Conservation (phyloP, 1,140 invertebrate genomes). For the Drosophila pruinosa region DNA sequence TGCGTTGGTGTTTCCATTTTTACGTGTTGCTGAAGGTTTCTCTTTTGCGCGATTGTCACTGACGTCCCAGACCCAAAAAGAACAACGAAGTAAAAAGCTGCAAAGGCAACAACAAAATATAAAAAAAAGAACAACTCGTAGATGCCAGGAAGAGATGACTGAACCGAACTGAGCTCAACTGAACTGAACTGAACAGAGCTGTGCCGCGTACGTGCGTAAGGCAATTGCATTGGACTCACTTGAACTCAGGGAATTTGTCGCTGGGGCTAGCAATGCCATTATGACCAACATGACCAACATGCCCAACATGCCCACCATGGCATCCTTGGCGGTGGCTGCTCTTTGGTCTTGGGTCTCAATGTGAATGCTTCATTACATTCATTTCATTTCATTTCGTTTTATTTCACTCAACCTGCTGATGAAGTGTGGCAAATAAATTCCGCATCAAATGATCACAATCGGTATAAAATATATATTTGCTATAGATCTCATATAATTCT, state of each 20-base stretch:
- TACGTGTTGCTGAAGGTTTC: constrained; percentile 68
- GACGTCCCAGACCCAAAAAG: constrained; percentile 25
- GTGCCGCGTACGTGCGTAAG: constrained; percentile 76
- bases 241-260: constrained; percentile 26
- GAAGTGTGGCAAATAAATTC: constrained; percentile 14
- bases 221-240: constrained; percentile 59
- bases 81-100: neutral
- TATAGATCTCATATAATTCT: neutral
- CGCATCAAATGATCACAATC: neutral
- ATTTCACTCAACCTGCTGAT: constrained; percentile 7
- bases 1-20: constrained; percentile 77
- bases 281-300: too few relatives aligned
- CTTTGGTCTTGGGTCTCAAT: constrained; percentile 35
- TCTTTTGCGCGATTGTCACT: constrained; percentile 28
- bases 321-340: constrained; percentile 36
- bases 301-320: neutral
- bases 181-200: too few relatives aligned
- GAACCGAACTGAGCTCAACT: too few relatives aligned
- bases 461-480: neutral
- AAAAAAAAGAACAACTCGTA: constrained; percentile 3
- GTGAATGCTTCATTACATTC: constrained; percentile 25
- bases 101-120: neutral
- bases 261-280: constrained; percentile 5
- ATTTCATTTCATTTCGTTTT: neutral
- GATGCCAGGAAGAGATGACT: constrained; percentile 18